These are phyloP conservation scores for Rhinoptilus africanus DNA, from an alignment of 2,113 vertebrate genomes.

Conservation along the genomic window DNA sequence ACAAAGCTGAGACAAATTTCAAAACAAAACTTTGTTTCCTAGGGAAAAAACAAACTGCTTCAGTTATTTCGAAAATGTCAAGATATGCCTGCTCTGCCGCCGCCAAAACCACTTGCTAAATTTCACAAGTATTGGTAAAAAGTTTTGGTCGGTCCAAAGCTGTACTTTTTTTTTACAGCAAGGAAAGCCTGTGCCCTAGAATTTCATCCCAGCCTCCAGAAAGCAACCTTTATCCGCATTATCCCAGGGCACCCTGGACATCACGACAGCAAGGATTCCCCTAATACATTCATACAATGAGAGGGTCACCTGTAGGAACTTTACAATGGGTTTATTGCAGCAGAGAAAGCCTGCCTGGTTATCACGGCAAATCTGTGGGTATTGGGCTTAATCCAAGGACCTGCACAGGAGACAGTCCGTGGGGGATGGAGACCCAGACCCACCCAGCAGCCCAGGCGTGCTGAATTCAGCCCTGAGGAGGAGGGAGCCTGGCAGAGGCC, in stretches of 20 bases:
- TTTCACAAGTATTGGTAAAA: background rate
- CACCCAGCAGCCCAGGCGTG: background rate
- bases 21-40: background rate
- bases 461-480: background rate
- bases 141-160: background rate
- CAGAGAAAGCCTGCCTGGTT: background rate
- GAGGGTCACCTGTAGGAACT: background rate
- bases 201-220: background rate
- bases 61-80: background rate
- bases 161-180: background rate
- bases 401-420: fast-evolving
- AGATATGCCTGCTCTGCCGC: background rate
- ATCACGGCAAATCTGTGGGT: background rate
- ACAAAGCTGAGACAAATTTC: slow-evolving; percentile 5
- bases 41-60: background rate
- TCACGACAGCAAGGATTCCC: background rate
- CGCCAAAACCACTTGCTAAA: background rate
- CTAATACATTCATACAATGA: fast-evolving
- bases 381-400: background rate
- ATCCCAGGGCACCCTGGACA: background rate
- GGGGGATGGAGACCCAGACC: background rate
- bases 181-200: background rate
- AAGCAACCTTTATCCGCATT: background rate
- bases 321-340: background rate
- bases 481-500: background rate